Base-by-base conservation (phyloP, 1,140 invertebrate species). In the Cheumatopsyche charites region DNA sequence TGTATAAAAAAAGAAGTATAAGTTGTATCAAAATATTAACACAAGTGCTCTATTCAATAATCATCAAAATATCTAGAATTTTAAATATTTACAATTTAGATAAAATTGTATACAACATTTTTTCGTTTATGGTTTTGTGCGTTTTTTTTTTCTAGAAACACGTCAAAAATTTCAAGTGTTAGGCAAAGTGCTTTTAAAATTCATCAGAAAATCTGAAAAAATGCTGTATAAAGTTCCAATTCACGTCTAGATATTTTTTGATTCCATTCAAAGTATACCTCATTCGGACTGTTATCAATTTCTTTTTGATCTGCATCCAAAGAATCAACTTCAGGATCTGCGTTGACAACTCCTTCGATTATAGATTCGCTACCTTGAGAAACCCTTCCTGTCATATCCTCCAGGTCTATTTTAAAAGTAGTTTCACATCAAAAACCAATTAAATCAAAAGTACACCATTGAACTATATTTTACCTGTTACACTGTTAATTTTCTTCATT, bases 311-410 rank as follows among this genome's bases (percentile, higher is more conserved):
- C 74, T 12, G 87, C 84, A 77, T 88, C 86, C 77, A 86, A 81
- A 49, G 84, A 83, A 78, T 88, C 87, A 67, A 85, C 82, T 83
- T 90, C 89, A 70, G 88, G 82, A 78, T 87, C 87, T 69, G 87
- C 88, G 75, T 86, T 87, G 55, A 90, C 85, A 74, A 90, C 81
- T 73, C 88, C 88, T 82, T 88, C 87, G 76, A 89, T 88, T 63
- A 87, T 82, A 78, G 79, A 84, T 80, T 86, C 74, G 82, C 77
- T 80, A 73, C 67, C 81, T 80, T 36, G 82, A 78, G 43, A 80
- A 79, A 4, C 78, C 73, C 47, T 80, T 80, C 21, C 75, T 47
- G 67, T 26, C 0, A 21, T 7, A 9, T 68, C 23, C 61, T 65
- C n/a, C 69, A 52, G 3, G 47, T 68, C 36, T 68, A 23, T 6